Evolutionary conservation across 2,888 invertebrate species (phyloP).

Genomic region (Drosophila neutralis): DNA sequence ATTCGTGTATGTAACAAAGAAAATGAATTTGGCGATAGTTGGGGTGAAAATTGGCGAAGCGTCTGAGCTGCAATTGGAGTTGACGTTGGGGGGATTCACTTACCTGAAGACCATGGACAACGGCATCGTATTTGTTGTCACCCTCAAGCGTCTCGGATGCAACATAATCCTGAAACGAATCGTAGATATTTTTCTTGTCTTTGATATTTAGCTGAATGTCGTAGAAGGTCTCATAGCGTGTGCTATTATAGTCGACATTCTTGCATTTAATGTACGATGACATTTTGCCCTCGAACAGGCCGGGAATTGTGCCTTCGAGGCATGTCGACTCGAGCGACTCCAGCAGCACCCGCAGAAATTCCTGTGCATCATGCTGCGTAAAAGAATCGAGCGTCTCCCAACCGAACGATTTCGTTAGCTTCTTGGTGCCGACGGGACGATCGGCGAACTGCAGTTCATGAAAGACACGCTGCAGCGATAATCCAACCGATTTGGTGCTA

Average conservation of each 20-base stretch:
- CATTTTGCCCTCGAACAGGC: conserved; percentile 99
- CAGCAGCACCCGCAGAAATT: conserved; percentile 93
- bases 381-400: conserved; percentile 99
- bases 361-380: conserved; percentile 99
- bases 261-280: conserved; percentile 99
- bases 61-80: background rate
- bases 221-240: conserved; percentile 98
- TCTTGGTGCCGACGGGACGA: conserved; percentile 99
- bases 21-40: background rate
- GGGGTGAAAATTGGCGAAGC: background rate
- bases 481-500: conserved; percentile 93
- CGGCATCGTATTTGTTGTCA: conserved; percentile 99
- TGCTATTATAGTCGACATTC: conserved; percentile 98
- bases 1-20: background rate
- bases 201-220: conserved; percentile 99
- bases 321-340: conserved; percentile 99
- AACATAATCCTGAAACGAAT: conserved; percentile 98
- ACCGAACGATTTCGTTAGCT: conserved; percentile 99
- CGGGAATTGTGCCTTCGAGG: conserved; percentile 98
- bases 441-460: conserved; percentile 99
- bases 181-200: conserved; percentile 97
- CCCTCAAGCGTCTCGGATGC: conserved; percentile 97
- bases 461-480: conserved; percentile 98
- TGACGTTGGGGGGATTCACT: conserved; percentile 7
- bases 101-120: conserved; percentile 91